These are phyloP conservation scores for Ctenosaura bakeri DNA, from an alignment of 2,797 vertebrate genomes.

Conservation along the genomic window DNA sequence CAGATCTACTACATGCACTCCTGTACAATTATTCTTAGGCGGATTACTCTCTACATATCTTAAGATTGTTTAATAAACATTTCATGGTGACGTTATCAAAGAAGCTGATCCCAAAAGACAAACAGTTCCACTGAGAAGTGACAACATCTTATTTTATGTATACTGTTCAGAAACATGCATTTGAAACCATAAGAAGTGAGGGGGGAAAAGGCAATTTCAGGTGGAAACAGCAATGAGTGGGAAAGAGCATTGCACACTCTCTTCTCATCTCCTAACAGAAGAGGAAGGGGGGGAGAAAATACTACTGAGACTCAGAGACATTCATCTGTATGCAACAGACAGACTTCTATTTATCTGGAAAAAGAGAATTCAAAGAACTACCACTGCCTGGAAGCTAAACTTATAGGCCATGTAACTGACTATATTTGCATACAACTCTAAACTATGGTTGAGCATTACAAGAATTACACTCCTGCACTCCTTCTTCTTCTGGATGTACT, in stretches of 20 bases:
- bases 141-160: not conserved
- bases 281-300: too few relatives aligned
- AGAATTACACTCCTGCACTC: not conserved
- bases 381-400: not conserved
- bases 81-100: not conserved
- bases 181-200: not conserved
- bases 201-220: not conserved
- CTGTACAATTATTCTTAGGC: not conserved
- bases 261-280: not conserved
- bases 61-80: slow-evolving; percentile 15
- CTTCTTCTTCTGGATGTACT: not conserved
- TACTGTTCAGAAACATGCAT: not conserved
- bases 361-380: not conserved
- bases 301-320: not conserved
- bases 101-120: not conserved
- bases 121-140: not conserved
- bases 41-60: not conserved
- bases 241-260: not conserved
- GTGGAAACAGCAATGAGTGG: not conserved
- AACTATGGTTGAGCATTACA: not conserved
- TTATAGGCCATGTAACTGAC: not conserved
- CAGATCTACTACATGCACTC: not conserved
- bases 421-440: not conserved
- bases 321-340: not conserved
- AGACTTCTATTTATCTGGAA: not conserved